Evolutionary conservation across 2,888 invertebrate species (phyloP), one percentile per base, ranked within the genome.

Genomic region (Dysmachus trigonus): DNA sequence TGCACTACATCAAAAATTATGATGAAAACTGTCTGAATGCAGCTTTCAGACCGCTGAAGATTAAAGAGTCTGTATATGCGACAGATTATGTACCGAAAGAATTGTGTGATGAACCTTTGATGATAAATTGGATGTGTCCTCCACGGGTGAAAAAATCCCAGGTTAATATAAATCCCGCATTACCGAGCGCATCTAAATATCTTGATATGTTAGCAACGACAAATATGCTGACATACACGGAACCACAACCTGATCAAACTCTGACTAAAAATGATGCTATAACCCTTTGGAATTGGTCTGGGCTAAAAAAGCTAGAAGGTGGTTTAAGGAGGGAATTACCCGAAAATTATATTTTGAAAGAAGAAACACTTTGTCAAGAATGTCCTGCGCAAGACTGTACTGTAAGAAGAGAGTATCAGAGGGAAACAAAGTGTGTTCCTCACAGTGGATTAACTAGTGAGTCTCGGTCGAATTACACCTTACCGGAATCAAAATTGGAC

Each of bases 11-110:
- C n/a, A 92, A 92, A 86, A 87, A 89, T 2, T 90, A 89, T 33
- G 90, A 90, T 18, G 90, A 91, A 79, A 87, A 87, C 2, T 86
- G 89, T 3, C 53, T 91, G 4, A 89, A 89, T 1, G 90, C 90
- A 83, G 76, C 90, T 0, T 90, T 89, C 41, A 90, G 90, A 4
- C 89, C 89, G 38, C 89, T 90, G 27, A 89, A 89, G 27, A 89
- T 89, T 0, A 87, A 89, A 13, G 87, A 88, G 0, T 91, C 91
- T 84, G 87, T 89, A 0, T 89, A 89, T 22, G 90, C 90, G 47
- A 88, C 89, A 0, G 89, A 91, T 1, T 91, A 83, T 18, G 30
- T 15, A 27, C 5, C 30, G 31, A 83, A 83, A 30, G 18, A 31
- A 38, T 8, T 72, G 2, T 1, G 1, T 22, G 71, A 71, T 2